phyloP scores from a whole-genome alignment of 1,140 invertebrate species.

The Drosophila lacteicornis region DNA sequence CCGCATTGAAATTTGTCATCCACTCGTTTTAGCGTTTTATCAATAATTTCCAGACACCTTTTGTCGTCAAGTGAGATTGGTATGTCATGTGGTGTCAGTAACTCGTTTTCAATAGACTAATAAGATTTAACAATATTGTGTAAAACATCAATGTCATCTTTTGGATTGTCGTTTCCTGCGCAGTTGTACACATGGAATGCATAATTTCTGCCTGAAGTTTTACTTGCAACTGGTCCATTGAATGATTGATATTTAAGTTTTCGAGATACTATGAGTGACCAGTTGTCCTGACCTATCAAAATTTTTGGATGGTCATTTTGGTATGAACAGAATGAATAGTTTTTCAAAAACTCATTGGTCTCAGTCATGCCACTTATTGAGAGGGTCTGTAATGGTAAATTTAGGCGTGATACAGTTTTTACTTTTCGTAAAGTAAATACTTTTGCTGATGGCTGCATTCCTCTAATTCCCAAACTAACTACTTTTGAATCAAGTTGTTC shows the following conservation, averaged over 20 bases:
- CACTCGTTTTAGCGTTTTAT: constrained; percentile 4
- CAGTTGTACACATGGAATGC: too few species aligned
- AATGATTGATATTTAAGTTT: constrained; percentile 9
- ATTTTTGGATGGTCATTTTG: constrained; percentile 2
- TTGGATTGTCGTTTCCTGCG: too few species aligned
- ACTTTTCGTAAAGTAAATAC: constrained; percentile 15
- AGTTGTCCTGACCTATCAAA: constrained; percentile 14
- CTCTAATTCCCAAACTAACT: constrained; percentile 17
- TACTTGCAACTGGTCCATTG: constrained; percentile 5
- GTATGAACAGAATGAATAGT: background rate
- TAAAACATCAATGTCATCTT: too few species aligned
- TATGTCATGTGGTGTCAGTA: too few species aligned
- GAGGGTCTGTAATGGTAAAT: constrained; percentile 9
- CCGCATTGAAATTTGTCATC: constrained; percentile 22
- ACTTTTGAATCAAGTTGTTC: constrained; percentile 15
- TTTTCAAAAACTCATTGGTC: background rate
- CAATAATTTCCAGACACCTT: constrained; percentile 3
- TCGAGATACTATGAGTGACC: background rate
- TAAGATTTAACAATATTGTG: too few species aligned
- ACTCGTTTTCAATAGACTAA: too few species aligned
- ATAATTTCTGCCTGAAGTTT: background rate
- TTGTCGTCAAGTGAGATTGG: too few species aligned
- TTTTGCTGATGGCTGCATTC: background rate
- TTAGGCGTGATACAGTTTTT: constrained; percentile 1
- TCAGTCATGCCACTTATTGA: background rate